Evolutionary conservation across 2,888 invertebrate genomes (phyloP).

Genomic region (Abrostola tripartita): DNA sequence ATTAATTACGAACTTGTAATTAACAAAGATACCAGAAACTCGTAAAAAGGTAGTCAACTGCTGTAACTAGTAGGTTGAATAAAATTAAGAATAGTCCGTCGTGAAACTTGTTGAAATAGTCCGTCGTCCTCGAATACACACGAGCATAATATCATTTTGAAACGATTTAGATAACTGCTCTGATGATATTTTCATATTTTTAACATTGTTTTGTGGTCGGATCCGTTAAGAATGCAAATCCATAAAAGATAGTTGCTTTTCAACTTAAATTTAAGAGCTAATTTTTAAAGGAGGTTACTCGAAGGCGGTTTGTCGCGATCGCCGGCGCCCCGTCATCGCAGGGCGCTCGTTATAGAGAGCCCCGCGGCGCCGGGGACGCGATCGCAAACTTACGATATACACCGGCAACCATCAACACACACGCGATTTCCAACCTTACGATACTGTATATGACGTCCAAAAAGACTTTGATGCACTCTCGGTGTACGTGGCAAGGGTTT

Average conservation of each 20-base stretch:
- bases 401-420: slow-evolving; percentile 58
- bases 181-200: slow-evolving; percentile 22
- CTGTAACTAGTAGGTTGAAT: slow-evolving; percentile 20
- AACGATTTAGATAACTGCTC: not conserved
- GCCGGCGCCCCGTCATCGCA: slow-evolving; percentile 71
- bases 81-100: slow-evolving; percentile 7
- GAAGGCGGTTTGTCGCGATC: slow-evolving; percentile 71
- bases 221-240: slow-evolving; percentile 44
- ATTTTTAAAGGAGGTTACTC: slow-evolving; percentile 73
- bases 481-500: slow-evolving; percentile 62
- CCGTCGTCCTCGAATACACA: too few relatives aligned
- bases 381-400: slow-evolving; percentile 69
- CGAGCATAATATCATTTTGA: not conserved
- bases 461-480: slow-evolving; percentile 37
- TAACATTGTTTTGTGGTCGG: slow-evolving; percentile 28
- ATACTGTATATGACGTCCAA: slow-evolving; percentile 29
- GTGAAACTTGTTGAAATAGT: slow-evolving; percentile 8
- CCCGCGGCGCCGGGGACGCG: slow-evolving; percentile 75
- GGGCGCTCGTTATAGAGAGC: slow-evolving; percentile 79
- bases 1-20: slow-evolving; percentile 40
- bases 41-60: slow-evolving; percentile 27
- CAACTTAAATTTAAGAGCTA: slow-evolving; percentile 69
- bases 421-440: slow-evolving; percentile 72
- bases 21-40: slow-evolving; percentile 28
- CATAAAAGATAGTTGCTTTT: slow-evolving; percentile 53